phyloP scores from a whole-genome alignment of 2,888 invertebrate species.

The Tridacna gigas region DNA sequence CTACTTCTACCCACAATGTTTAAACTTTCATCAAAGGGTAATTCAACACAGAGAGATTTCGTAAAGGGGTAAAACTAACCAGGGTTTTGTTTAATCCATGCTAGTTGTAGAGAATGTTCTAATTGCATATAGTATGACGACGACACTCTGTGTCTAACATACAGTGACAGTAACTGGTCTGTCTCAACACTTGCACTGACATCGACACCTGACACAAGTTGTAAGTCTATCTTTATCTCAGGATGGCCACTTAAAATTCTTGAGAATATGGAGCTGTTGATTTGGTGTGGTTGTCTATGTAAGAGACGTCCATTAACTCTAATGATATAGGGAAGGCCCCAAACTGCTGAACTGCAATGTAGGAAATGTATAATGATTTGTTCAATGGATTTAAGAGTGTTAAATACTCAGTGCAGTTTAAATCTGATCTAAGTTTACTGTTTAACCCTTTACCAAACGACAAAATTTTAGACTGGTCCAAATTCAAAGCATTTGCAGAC shows the following conservation, averaged over 20 bases:
- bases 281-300: slow-evolving; percentile 33
- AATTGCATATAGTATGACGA: slow-evolving; percentile 47
- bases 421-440: too few relatives aligned
- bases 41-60: too few relatives aligned
- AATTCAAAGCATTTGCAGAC: too few relatives aligned
- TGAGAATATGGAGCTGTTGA: slow-evolving; percentile 56
- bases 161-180: slow-evolving; percentile 49
- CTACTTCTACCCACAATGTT: too few relatives aligned
- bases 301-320: slow-evolving; percentile 58
- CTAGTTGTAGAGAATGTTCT: slow-evolving; percentile 53
- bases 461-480: too few relatives aligned
- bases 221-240: slow-evolving; percentile 43
- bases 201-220: slow-evolving; percentile 35
- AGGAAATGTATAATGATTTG: too few relatives aligned
- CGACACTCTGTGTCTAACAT: slow-evolving; percentile 64
- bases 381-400: too few relatives aligned
- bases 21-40: too few relatives aligned
- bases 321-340: slow-evolving; percentile 67
- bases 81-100: slow-evolving; percentile 64
- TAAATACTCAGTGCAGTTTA: too few relatives aligned
- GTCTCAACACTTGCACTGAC: slow-evolving; percentile 44
- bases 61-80: slow-evolving; percentile 38
- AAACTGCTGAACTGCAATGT: slow-evolving; percentile 48
- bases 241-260: slow-evolving; percentile 42
- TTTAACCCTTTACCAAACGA: too few relatives aligned